Conservation (phyloP, 2,888 invertebrate species). For the Tinea pellionella region DNA sequence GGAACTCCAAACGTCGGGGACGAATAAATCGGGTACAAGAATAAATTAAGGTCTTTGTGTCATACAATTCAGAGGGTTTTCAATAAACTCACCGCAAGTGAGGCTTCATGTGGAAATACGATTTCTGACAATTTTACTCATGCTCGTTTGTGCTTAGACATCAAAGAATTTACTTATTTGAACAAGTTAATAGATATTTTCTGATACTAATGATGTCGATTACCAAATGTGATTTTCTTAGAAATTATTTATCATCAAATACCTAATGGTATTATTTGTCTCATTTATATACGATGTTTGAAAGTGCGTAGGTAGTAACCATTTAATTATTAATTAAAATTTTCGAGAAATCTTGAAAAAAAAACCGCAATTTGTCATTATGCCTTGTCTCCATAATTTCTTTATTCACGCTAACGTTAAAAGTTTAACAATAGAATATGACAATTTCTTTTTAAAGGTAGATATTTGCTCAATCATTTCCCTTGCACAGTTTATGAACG, state of each 20-base stretch:
- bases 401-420: background rate
- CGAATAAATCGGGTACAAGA: conserved; percentile 61
- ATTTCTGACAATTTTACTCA: conserved; percentile 17
- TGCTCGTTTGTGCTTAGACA: background rate
- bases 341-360: too few species aligned
- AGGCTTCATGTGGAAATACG: conserved; percentile 10
- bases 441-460: conserved; percentile 12
- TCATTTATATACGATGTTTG: too few species aligned
- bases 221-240: background rate
- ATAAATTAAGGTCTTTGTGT: conserved; percentile 64
- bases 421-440: conserved; percentile 14
- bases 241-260: too few species aligned
- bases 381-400: background rate
- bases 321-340: too few species aligned
- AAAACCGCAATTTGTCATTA: conserved; percentile 2
- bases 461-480: conserved; percentile 29
- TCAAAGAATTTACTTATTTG: background rate
- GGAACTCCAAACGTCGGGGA: conserved; percentile 45
- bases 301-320: too few species aligned
- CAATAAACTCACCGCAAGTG: conserved; percentile 26
- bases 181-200: background rate
- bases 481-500: conserved; percentile 41
- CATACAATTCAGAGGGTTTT: conserved; percentile 42
- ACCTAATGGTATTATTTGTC: too few species aligned
- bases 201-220: background rate